phyloP scores from a whole-genome alignment of 2,113 vertebrate species.

The Brevimyrus niger region DNA sequence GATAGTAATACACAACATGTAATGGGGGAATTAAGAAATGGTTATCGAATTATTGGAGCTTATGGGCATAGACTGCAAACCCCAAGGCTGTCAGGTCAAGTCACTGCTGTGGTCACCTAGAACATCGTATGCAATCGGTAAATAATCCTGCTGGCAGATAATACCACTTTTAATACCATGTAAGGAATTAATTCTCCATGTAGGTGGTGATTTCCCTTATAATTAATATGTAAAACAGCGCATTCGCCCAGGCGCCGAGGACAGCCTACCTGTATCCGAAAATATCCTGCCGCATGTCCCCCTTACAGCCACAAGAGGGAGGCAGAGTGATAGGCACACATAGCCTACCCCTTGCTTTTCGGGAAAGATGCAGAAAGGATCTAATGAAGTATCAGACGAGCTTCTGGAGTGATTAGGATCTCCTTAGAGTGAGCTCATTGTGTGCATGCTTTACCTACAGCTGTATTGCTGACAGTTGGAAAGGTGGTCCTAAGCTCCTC shows the following conservation, averaged over 20 bases:
- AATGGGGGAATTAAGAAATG: neutral
- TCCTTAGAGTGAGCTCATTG: neutral
- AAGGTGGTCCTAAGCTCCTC: neutral
- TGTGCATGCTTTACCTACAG: neutral
- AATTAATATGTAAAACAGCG: neutral
- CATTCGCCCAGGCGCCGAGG: neutral
- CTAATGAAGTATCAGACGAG: neutral
- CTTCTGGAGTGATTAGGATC: neutral
- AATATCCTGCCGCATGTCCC: neutral
- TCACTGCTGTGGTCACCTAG: neutral
- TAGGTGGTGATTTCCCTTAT: neutral
- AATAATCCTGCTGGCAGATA: neutral
- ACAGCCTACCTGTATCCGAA: neutral
- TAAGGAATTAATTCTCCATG: neutral
- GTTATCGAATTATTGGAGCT: neutral
- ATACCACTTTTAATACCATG: neutral
- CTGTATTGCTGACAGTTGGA: neutral
- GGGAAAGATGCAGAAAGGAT: neutral
- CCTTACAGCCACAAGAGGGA: slow-evolving; percentile 71
- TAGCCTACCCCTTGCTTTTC: neutral
- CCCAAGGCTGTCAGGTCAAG: neutral
- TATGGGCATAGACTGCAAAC: neutral
- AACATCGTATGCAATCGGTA: neutral
- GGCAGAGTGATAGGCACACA: slow-evolving; percentile 70
- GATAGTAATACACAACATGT: neutral